phyloP scores from a whole-genome alignment of 2,797 vertebrate genomes.

The Pyrocephalus nanus region DNA sequence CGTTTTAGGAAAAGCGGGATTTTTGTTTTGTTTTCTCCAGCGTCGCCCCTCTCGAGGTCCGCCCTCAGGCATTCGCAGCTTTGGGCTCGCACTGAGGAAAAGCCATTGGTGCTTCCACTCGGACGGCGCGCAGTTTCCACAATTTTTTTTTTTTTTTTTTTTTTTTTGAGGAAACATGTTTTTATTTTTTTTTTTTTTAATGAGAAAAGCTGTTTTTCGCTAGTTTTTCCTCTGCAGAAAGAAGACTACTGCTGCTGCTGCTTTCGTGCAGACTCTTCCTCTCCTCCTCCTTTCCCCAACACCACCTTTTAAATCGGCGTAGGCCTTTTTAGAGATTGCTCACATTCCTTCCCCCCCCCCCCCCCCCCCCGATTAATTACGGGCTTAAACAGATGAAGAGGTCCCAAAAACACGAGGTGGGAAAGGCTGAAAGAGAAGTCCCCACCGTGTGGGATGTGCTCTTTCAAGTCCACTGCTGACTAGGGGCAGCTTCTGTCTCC shows the following conservation, averaged over 20 bases:
- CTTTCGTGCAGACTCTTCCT: too few relatives aligned
- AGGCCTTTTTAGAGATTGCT: neutral
- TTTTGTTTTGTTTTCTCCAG: neutral
- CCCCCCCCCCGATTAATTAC: neutral
- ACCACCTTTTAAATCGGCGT: too few relatives aligned
- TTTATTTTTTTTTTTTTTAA: too few relatives aligned
- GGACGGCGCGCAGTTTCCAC: neutral
- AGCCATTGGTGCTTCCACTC: neutral
- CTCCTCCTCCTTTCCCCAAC: too few relatives aligned
- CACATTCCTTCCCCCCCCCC: accelerated
- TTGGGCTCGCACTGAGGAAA: neutral
- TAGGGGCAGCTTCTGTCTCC: neutral
- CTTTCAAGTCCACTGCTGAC: neutral
- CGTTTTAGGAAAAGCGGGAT: neutral
- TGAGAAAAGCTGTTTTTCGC: neutral
- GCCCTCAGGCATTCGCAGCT: neutral
- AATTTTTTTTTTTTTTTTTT: neutral
- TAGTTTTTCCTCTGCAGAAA: neutral
- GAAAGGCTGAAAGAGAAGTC: neutral
- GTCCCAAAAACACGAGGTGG: neutral
- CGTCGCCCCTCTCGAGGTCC: neutral
- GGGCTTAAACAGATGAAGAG: neutral
- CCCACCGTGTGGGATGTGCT: too few relatives aligned
- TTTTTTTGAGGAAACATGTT: too few relatives aligned
- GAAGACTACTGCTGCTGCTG: too few relatives aligned